phyloP scores from a whole-genome alignment of 2,113 vertebrate genomes.

The Platanista minor region DNA sequence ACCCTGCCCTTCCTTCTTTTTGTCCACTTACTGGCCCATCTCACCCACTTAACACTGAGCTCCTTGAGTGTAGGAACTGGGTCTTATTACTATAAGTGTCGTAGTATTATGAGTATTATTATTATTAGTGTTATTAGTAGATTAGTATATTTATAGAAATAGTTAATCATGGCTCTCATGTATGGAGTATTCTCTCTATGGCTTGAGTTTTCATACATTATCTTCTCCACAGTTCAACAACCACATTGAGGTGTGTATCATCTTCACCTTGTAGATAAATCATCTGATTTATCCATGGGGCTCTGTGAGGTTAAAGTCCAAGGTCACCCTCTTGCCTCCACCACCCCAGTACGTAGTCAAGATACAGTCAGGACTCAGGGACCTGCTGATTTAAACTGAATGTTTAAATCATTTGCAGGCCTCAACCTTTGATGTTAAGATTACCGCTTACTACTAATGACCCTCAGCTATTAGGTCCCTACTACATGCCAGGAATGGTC shows the following conservation, averaged over 20 bases:
- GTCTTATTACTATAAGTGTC: neutral
- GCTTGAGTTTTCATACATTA: neutral
- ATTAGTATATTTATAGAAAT: neutral
- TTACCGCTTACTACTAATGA: neutral
- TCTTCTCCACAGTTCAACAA: neutral
- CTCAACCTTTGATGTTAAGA: neutral
- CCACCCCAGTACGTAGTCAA: neutral
- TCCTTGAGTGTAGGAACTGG: neutral
- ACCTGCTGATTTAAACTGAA: neutral
- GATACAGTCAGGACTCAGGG: neutral
- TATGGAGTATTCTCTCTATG: neutral
- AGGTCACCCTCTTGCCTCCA: neutral
- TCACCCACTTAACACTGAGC: neutral
- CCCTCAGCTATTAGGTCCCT: accelerated
- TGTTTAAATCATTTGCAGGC: neutral
- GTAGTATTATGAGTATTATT: no score
- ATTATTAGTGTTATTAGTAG: no score
- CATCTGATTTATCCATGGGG: neutral
- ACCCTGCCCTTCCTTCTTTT: neutral
- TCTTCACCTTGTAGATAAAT: neutral
- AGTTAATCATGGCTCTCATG: accelerated
- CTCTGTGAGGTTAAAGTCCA: neutral
- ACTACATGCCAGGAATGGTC: neutral
- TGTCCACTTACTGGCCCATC: neutral
- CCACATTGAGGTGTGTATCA: neutral